Evolutionary conservation across 1,140 invertebrate genomes (phyloP), one percentile per base, ranked within the genome.

Genomic region (Lucilia sericata): DNA sequence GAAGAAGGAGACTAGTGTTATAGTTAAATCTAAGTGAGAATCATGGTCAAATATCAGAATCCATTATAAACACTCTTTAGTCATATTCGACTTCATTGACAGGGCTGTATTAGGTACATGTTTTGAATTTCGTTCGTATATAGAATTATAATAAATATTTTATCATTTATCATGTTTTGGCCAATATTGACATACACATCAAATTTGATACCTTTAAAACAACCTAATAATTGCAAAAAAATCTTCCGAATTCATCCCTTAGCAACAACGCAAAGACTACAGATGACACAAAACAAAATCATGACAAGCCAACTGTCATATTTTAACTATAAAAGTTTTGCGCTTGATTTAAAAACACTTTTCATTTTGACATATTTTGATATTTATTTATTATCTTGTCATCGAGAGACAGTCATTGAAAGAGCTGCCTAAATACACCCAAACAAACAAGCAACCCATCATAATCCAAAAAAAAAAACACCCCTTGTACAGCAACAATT

Each of bases 331-430:
- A 60, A n/a, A 60, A 70, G 17, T 70, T 70, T 70, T 70, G 4
- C 19, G 19, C 21, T 70, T 21, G 65, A 70, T 70, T 21, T 21
- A 21, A 70, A 70, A 70, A 70, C 65, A 70, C 65, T 70, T 87
- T 86, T 85, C 85, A 85, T 87, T 89, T 87, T 89, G 88, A 89
- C 88, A 89, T 87, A 89, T 89, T 89, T 89, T 89, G 85, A 88
- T 89, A 89, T 89, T 89, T 89, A 89, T 89, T 89, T 89, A 89
- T 89, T 89, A 89, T 89, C 87, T 87, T 89, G 88, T 89, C 88
- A 87, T 85, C 85, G 76, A 7, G 21, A n/a, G 55, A 60, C 55
- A 60, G n/a, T 17, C 55, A 17, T 7, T 17, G n/a, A 42, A 42
- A 42, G 42, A 83, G 87, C 88, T 88, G 88, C 86, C 83, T 84